phyloP scores from a whole-genome alignment of 1,140 invertebrate genomes.

The Pseudomyrmex dendroicus region DNA sequence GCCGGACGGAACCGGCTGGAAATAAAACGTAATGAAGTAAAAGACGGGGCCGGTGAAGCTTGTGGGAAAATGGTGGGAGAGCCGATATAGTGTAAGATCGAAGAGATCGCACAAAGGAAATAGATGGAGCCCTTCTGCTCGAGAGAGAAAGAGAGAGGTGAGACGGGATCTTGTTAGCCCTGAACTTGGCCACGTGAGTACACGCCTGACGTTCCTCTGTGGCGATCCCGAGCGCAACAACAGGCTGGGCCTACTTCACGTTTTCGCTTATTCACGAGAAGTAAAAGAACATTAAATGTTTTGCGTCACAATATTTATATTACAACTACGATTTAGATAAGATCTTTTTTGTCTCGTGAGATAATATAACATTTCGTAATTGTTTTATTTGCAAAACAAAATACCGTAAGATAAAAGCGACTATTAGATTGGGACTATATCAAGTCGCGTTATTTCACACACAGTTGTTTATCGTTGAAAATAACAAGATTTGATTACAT shows the following conservation, averaged over 20 bases:
- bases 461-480: background rate
- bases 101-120: background rate
- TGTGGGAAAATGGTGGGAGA: slow-evolving; percentile 44
- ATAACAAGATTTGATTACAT: background rate
- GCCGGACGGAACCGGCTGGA: slow-evolving; percentile 26
- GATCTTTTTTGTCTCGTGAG: background rate
- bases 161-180: slow-evolving; percentile 47
- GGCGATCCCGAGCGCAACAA: background rate
- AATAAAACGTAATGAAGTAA: slow-evolving; percentile 37
- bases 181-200: slow-evolving; percentile 47
- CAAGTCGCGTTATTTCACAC: too few relatives aligned
- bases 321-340: background rate
- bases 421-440: too few relatives aligned
- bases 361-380: too few relatives aligned
- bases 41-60: slow-evolving; percentile 11
- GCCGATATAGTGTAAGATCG: background rate
- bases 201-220: background rate
- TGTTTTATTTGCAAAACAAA: too few relatives aligned
- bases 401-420: too few relatives aligned
- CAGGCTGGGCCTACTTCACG: background rate
- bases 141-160: background rate
- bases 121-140: background rate
- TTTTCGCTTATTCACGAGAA: background rate
- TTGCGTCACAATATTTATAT: background rate
- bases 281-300: background rate